Evolutionary conservation across 2,113 vertebrate species (phyloP).

Genomic region (Pontoporia blainvillei): DNA sequence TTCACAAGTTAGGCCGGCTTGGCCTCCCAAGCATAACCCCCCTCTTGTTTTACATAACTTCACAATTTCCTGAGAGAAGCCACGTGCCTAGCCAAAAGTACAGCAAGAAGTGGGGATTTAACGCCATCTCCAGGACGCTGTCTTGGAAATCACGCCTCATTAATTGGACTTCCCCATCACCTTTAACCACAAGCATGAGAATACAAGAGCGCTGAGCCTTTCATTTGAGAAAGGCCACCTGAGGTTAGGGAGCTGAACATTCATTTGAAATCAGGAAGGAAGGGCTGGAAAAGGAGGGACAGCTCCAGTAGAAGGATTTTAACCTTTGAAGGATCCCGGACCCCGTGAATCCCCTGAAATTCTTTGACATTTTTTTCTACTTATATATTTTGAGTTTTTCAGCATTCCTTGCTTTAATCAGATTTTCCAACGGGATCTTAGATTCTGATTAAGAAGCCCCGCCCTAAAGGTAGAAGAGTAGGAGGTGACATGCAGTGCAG

Average conservation of each 20-base stretch:
- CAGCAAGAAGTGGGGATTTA: neutral
- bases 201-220: rapidly evolving
- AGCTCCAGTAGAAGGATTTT: neutral
- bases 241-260: neutral
- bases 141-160: neutral
- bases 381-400: neutral
- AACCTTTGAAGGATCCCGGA: neutral
- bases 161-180: rapidly evolving
- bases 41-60: neutral
- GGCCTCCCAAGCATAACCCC: neutral
- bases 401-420: neutral
- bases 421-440: neutral
- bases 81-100: rapidly evolving
- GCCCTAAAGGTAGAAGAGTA: neutral
- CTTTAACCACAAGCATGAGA: neutral
- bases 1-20: rapidly evolving
- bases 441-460: neutral
- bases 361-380: neutral
- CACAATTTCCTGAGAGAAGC: neutral
- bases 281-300: neutral
- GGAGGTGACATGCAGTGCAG: rapidly evolving
- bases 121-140: neutral
- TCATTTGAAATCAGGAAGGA: neutral
- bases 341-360: neutral
- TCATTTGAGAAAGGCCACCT: neutral